Evolutionary conservation across 2,113 vertebrate genomes (phyloP), one percentile per base, ranked within the genome.

Genomic region (Dromiciops gliroides): DNA sequence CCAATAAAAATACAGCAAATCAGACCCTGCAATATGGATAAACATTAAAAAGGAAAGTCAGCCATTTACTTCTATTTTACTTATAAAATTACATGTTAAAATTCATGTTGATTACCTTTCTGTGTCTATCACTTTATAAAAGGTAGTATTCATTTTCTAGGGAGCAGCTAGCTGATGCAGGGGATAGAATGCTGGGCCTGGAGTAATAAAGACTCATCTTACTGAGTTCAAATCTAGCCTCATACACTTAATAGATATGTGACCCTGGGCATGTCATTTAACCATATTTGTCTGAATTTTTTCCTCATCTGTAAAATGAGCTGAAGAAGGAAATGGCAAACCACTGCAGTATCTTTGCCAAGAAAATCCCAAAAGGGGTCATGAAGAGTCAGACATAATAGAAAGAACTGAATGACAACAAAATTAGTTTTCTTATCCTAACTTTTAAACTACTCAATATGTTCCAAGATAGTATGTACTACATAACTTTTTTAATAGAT

Each of bases 1-100:
- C 91, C 97, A 94, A 94, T 94, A 89, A 93, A 89, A 94, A 50
- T 60, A 50, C 37, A 4, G 48, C 92, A 95, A 96, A 60, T 96
- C 53, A 91, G 24, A 91, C 22, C 91, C 93, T 97, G 0, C 94
- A 90, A 88, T 95, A 28, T 95, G 94, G 12, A 51, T 83, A 93
- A 90, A 47, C 16, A 95, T 88, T 89, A 94, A 95, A 92, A 95
- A 95, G 52, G 88, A 94, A 50, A 47, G 2, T 94, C 92, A 50
- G 2, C 92, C 92, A 52, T 49, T 90, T 5, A 91, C 16, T 92
- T n/a, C n/a, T n/a, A n/a, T n/a, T n/a, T n/a, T 44, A 3, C 26
- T 50, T 89, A 83, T 44, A 94, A 92, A 94, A 94, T 92, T 90
- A 89, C 49, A 91, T 49, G 28, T 56, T 93, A 52, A 93, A 48